Base-by-base conservation (phyloP, 2,113 vertebrate species). In the Philantomba maxwellii region DNA sequence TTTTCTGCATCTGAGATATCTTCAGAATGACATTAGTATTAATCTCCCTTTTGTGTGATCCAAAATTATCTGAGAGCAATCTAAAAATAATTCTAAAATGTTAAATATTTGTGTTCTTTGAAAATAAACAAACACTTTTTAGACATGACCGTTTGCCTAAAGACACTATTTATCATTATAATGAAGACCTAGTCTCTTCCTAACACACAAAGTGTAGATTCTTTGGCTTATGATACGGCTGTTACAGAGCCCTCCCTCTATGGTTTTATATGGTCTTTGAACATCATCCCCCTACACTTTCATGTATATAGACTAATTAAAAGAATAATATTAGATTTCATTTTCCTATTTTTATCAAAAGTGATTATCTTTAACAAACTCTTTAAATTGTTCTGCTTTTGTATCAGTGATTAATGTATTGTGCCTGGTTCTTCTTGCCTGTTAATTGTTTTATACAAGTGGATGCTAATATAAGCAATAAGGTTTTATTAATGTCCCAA, bases 361-460 rank as follows among this genome's bases (percentile, higher is more conserved):
- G 91, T 94, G 55, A 95, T 96, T 96, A 97, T 96, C 97, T 97
- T 97, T 95, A 94, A 98, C 30, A 97, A 97, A 84, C 95, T 96
- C 64, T 98, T 97, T 97, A 89, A 89, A 92, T 93, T 98, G 91
- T 96, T 94, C 95, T 94, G n/a, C 91, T 98, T 98, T 96, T 97
- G 16, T 96, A 86, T 98, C 39, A 96, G 92, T 98, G 98, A 97
- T 98, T 97, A 98, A 95, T 94, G 96, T 97, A 97, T 98, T 98
- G 97, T 98, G 97, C 92, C 25, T 93, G 91, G 86, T 93, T 98
- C 97, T 96, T 95, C 97, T 97, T 86, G 58, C 89, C 95, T 93
- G 87, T 97, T 98, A 98, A 92, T 98, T 98, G 97, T 98, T 98
- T 97, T 97, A 92, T 95, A 97, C 93, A 98, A 97, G 93, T 96